Evolutionary conservation across 2,888 invertebrate genomes (phyloP).

Genomic region (Nomada fabriciana): DNA sequence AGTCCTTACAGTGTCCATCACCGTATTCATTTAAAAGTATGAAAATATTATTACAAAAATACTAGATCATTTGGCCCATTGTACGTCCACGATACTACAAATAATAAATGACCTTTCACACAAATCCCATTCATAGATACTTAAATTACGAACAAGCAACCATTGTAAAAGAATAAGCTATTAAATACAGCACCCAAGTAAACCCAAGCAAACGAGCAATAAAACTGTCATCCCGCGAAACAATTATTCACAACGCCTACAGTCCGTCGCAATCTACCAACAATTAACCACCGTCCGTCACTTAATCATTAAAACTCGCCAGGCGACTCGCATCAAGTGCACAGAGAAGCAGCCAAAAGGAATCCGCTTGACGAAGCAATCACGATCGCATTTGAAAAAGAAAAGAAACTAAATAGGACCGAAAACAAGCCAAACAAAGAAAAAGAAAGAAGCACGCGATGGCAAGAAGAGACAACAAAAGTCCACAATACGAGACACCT

Average conservation of each 20-base stretch:
- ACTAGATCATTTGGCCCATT: too few species aligned
- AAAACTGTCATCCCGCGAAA: background rate
- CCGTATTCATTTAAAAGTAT: too few species aligned
- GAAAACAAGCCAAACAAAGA: background rate
- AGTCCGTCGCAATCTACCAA: background rate
- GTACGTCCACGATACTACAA: too few species aligned
- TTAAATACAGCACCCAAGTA: background rate
- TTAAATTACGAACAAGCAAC: too few species aligned
- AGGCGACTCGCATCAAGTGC: background rate
- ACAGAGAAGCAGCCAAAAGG: background rate
- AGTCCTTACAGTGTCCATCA: too few species aligned
- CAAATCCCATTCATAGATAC: too few species aligned
- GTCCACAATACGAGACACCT: constrained; percentile 2
- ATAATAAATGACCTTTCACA: too few species aligned
- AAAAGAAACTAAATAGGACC: too few species aligned
- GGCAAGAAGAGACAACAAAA: background rate
- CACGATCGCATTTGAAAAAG: background rate
- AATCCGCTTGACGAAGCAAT: background rate
- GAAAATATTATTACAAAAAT: too few species aligned
- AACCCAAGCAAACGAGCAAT: background rate
- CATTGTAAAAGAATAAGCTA: too few species aligned
- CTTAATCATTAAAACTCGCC: background rate
- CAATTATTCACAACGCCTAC: background rate
- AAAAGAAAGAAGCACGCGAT: background rate
- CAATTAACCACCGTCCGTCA: background rate